Evolutionary conservation across 2,888 invertebrate genomes (phyloP), one percentile per base, ranked within the genome.

Genomic region (Tribolium freemani): DNA sequence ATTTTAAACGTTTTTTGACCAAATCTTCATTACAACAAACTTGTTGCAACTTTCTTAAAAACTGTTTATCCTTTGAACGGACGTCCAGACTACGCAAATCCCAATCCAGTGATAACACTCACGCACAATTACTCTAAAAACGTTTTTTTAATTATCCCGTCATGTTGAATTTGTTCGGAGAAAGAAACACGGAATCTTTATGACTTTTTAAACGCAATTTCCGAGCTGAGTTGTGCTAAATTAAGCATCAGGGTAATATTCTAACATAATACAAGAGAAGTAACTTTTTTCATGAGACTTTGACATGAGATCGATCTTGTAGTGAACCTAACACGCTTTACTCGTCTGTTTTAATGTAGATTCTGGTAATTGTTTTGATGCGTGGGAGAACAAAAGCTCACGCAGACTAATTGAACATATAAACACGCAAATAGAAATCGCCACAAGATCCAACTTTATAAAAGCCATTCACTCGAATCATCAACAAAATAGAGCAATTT

Each of bases 321-420:
- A 54, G 54, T 31, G 16, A 56, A 31, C 13, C 44, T 46, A 57
- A 38, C 44, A 57, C 26, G 53, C 16, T 53, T 16, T 57, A 10
- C n/a, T 31, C 30, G 8, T 50, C 50, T 16, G 11, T 63, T 13
- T 31, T 63, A 48, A 48, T 48, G 63, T 63, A 60, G 60, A 60
- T 60, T 60, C 60, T 60, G 60, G 60, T 60, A 60, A 60, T 60
- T 60, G 60, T 60, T 60, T 60, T 60, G 46, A 20, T 60, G 60
- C 60, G 60, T 60, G 60, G 60, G 46, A 48, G 50, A 51, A 38
- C 51, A 63, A 50, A 63, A 50, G 63, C 63, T 9, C 63, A 50
- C 51, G 63, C 63, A 50, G 38, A 63, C 11, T 51, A 63, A 63
- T 63, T 63, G 63, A 51, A 13, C 63, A 38, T 38, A 63, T 31